Base-by-base conservation (phyloP, 2,797 vertebrate genomes). In the Catostomus latipinnis region DNA sequence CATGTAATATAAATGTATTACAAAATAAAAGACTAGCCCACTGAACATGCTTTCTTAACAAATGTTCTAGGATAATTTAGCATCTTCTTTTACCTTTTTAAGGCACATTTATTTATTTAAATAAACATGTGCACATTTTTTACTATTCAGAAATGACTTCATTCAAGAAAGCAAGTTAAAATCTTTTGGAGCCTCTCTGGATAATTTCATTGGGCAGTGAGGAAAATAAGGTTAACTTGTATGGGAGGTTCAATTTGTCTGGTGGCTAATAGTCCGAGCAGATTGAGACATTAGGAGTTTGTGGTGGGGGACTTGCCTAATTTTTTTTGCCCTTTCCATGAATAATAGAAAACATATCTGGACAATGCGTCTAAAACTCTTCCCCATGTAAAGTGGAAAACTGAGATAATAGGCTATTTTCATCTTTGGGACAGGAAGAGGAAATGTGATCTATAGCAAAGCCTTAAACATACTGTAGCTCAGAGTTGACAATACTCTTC, bases 341-440 rank as follows among this genome's bases (percentile, higher is more conserved):
- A 57, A 63, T 49, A 60, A 12, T 86, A 86, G 87, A 90, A 91
- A 90, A 90, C 78, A 22, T 80, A 88, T 88, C 81, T 90, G 83
- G 86, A 90, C 90, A 90, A 81, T 82, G 62, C 48, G 60, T 79
- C 50, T 61, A 81, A 86, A 60, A 69, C n/a, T 66, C 54, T 85
- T 85, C 82, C 85, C 85, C 83, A 67, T 86, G 87, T 87, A 90
- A 92, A 92, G 85, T 90, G 91, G 91, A 92, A 90, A 91, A 88
- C 80, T 89, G 89, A 90, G 90, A 82, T 54, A 50, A 81, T 43
- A 79, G 86, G 83, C 88, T 80, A 72, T 76, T 58, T 74, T 78
- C 67, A 81, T 70, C 58, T 3, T 68, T n/a, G 43, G 54, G 45
- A 73, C 65, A 65, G 54, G 79, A 81, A 81, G 65, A 81, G 79